Evolutionary conservation across 1,140 invertebrate genomes (phyloP), one percentile per base, ranked within the genome.

Genomic region (Dreissena polymorpha): DNA sequence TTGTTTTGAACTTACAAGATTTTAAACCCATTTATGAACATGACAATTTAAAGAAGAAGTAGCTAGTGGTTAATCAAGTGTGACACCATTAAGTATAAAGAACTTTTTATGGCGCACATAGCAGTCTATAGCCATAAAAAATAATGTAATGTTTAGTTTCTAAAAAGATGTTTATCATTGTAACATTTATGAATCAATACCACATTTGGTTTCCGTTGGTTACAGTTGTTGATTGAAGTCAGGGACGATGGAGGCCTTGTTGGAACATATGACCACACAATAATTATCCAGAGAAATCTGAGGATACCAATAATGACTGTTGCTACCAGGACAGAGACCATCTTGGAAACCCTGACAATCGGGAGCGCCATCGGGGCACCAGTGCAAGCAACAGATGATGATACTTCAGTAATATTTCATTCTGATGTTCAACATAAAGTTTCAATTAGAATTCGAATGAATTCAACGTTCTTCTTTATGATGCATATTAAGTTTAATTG

Each of bases 231-330:
- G 18, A 76, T 91, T 14, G 68, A 77, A 51, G 90, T 89, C 0
- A 88, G 73, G 53, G 91, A 91, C 83, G 90, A 89, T 39, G 90
- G 91, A n/a, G 90, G 88, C 18, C 49, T 73, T 6, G 76, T 76
- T 0, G 78, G 68, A 12, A 85, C 85, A 29, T 83, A 81, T 13
- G 82, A 83, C 25, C 86, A 89, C 10, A 78, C 49, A 1, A 80
- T 91, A 0, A 88, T 60, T 8, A 86, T 91, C 60, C 75, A 87
- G 27, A 71, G 91, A 51, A 91, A 91, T 73, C 49, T 91, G 10
- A 73, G 88, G 21, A 51, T 13, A 29, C 91, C 91, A 18, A 60
- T 55, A 69, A 16, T 90, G 90, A 57, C 18, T 72, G 16, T 14
- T 50, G 23, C 63, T 25, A 10, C 27, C 18, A 13, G 73, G 60